phyloP scores from a whole-genome alignment of 1,140 invertebrate species.

The Pissodes strobi region DNA sequence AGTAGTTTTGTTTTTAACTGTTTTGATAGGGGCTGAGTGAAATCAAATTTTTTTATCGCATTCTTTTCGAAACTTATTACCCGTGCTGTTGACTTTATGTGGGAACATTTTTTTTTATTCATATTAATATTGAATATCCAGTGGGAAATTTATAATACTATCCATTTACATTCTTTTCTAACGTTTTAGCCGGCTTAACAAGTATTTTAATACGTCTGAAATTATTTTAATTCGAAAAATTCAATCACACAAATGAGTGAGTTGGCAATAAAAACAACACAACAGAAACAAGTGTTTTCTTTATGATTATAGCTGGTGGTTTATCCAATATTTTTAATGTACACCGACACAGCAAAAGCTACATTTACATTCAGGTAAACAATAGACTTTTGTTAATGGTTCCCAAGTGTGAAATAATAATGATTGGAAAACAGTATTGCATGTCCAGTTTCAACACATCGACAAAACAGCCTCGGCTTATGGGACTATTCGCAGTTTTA shows the following conservation, averaged over 20 bases:
- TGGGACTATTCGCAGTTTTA: too few species aligned
- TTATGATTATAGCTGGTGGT: conserved; percentile 15
- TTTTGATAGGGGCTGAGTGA: too few species aligned
- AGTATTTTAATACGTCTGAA: neutral
- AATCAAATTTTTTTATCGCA: too few species aligned
- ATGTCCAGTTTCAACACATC: conserved; percentile 9
- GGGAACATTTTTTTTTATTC: too few species aligned
- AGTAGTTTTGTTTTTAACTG: too few species aligned
- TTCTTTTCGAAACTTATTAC: too few species aligned
- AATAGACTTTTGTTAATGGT: conserved; percentile 5
- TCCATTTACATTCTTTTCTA: too few species aligned
- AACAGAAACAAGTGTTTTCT: conserved; percentile 16
- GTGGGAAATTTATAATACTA: too few species aligned
- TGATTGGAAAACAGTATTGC: conserved; percentile 23
- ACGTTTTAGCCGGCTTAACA: conserved; percentile 2
- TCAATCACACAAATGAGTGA: neutral
- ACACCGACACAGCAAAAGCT: neutral
- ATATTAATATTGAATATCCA: too few species aligned
- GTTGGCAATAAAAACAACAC: conserved; percentile 3
- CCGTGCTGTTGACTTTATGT: too few species aligned
- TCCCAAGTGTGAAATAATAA: conserved; percentile 26
- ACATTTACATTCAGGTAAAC: conserved; percentile 23
- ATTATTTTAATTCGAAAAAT: neutral
- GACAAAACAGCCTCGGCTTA: too few species aligned
- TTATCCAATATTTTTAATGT: conserved; percentile 21